Evolutionary conservation across 2,797 vertebrate species (phyloP), one percentile per base, ranked within the genome.

Genomic region (Coregonus ussuriensis): DNA sequence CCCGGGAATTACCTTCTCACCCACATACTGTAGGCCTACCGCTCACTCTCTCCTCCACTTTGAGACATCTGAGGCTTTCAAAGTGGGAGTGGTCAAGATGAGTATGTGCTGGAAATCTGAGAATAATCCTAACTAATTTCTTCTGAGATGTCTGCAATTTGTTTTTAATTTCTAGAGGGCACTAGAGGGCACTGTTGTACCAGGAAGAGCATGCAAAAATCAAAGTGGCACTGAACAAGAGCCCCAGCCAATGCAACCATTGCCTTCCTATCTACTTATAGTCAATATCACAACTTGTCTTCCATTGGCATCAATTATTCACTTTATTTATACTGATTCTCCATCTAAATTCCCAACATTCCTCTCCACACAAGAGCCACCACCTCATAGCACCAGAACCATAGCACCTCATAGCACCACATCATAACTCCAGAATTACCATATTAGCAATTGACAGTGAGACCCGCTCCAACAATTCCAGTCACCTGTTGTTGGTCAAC

Each of bases 351-450:
- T 35, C 54, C 74, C 71, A 33, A 78, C 63, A 18, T 31, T 80
- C 16, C 7, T 47, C 41, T 1, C 35, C 25, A 81, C 0, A 66
- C 84, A 85, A 4, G 1, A 3, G 2, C 47, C 76, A 7, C 14
- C 62, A 25, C 25, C 25, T 25, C 25, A 25, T 25, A 25, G 56
- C 87, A 88, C 83, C 85, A 88, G 18, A 2, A 21, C 9, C 65
- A 53, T 47, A 11, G 41, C 41, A 47, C 41, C 41, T 41, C 37
- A 41, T 41, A 41, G 37, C 37, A 41, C 37, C 37, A 9, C 37
- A 0, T 41, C 37, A 41, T 41, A 16, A 18, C 0, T 25, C 0
- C 4, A 3, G 35, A n/a, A 0, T 0, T 6, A 1, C 0, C 35
- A 41, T 77, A 78, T 21, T 29, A 2, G 63, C 76, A 85, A 18